Conservation (phyloP, 2,797 vertebrate species). For the Crax fasciolata region DNA sequence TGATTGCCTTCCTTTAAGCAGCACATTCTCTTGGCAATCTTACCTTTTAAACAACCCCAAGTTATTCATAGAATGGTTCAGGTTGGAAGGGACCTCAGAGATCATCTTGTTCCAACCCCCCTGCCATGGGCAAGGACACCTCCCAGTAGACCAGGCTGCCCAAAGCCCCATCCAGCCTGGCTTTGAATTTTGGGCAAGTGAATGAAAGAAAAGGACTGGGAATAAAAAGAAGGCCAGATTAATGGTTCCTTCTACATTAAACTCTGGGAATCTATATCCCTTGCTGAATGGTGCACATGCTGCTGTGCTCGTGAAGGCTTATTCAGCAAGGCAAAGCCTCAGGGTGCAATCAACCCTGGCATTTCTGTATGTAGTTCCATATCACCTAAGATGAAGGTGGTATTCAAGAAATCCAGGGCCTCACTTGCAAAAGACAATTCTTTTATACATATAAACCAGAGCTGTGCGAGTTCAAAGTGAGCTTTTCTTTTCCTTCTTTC, state of each 20-base stretch:
- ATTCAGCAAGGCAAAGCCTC: neutral
- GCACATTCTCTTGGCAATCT: neutral
- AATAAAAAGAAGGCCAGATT: neutral
- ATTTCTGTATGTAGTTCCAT: neutral
- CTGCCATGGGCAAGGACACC: too few species aligned
- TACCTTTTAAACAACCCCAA: neutral
- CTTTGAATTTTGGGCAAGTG: neutral
- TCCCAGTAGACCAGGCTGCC: too few species aligned
- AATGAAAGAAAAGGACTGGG: neutral
- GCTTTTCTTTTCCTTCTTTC: neutral
- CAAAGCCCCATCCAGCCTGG: too few species aligned
- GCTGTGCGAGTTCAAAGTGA: neutral
- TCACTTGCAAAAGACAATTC: neutral
- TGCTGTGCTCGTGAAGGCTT: neutral
- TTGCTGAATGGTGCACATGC: neutral
- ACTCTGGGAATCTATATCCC: neutral
- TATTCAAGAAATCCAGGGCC: neutral
- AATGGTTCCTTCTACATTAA: neutral
- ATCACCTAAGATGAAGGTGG: neutral
- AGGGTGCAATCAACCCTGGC: neutral
- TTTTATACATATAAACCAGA: neutral
- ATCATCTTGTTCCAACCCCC: too few species aligned
- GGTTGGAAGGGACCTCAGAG: too few species aligned
- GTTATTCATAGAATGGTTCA: neutral
- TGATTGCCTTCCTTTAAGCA: neutral